Conservation (phyloP, 2,888 invertebrate genomes). For the Nymphalis c-album region DNA sequence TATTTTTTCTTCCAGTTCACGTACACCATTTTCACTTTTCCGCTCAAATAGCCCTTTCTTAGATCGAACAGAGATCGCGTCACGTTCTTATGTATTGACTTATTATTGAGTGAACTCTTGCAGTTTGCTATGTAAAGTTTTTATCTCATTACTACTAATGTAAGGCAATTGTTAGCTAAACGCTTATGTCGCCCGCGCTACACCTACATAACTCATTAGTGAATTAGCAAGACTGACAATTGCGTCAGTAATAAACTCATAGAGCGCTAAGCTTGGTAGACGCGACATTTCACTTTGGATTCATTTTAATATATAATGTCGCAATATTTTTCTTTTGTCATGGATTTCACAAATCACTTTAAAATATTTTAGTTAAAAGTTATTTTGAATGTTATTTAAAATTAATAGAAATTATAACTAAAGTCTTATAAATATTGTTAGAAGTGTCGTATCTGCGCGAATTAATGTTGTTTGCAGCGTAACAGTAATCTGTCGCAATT, state of each 20-base stretch:
- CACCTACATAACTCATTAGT: constrained; percentile 79
- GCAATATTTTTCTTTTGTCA: not conserved
- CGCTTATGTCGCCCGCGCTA: constrained; percentile 78
- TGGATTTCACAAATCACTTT: not conserved
- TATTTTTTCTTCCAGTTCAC: constrained; percentile 81
- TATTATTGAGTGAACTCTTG: constrained; percentile 46
- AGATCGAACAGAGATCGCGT: constrained; percentile 28
- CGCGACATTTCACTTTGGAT: constrained; percentile 43
- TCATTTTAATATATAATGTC: not conserved
- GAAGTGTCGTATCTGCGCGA: constrained; percentile 44
- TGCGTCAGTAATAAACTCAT: constrained; percentile 74
- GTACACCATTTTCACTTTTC: constrained; percentile 81
- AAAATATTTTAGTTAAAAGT: not conserved
- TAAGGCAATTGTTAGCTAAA: constrained; percentile 61
- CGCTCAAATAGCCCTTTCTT: constrained; percentile 59
- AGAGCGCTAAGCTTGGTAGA: constrained; percentile 54
- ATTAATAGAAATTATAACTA: not conserved
- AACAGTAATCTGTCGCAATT: constrained; percentile 75
- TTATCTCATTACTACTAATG: constrained; percentile 65
- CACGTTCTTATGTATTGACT: constrained; percentile 54
- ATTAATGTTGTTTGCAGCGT: constrained; percentile 35
- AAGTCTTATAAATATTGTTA: not conserved
- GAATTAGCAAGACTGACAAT: constrained; percentile 77
- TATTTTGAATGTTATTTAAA: not conserved
- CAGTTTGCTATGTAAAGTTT: constrained; percentile 50